A percentile compares a stretch with the other conserved stretches of the same genome.
Evolutionary conservation across 2,113 vertebrate species (phyloP).

Genomic region (Anoura caudifer): DNA sequence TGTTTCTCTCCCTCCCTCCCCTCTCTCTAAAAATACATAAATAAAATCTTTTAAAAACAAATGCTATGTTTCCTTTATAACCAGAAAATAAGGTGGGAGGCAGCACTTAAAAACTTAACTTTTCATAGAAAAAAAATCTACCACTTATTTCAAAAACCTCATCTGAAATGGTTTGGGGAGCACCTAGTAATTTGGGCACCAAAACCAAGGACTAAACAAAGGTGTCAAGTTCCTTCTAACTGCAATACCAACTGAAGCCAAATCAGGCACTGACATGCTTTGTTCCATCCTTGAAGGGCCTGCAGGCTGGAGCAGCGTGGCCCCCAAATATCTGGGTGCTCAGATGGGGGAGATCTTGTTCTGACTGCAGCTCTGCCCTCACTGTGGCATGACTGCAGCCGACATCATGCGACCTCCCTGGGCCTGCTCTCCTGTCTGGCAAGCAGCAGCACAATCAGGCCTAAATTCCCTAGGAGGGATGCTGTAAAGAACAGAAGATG

Average conservation of each 20-base stretch:
- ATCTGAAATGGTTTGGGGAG: background rate
- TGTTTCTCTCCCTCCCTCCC: too few relatives aligned
- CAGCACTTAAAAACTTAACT: background rate
- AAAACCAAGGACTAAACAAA: slow-evolving; percentile 28
- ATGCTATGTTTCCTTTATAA: background rate
- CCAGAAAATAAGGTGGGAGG: background rate
- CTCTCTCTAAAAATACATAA: too few relatives aligned
- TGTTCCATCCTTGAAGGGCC: background rate
- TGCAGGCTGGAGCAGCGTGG: background rate
- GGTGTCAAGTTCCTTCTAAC: background rate
- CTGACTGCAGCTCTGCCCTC: background rate
- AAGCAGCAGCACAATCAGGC: background rate
- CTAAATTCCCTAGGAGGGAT: background rate
- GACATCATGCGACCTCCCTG: background rate
- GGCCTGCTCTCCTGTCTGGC: background rate
- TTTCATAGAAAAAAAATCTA: background rate
- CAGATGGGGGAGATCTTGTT: background rate
- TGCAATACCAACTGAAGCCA: background rate
- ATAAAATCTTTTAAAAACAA: background rate
- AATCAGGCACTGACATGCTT: background rate
- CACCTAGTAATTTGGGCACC: background rate
- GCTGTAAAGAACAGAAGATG: background rate
- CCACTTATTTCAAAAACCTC: background rate
- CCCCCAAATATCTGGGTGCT: background rate
- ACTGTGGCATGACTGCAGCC: background rate